Evolutionary conservation across 2,797 vertebrate genomes (phyloP).

Genomic region (Morelia viridis): DNA sequence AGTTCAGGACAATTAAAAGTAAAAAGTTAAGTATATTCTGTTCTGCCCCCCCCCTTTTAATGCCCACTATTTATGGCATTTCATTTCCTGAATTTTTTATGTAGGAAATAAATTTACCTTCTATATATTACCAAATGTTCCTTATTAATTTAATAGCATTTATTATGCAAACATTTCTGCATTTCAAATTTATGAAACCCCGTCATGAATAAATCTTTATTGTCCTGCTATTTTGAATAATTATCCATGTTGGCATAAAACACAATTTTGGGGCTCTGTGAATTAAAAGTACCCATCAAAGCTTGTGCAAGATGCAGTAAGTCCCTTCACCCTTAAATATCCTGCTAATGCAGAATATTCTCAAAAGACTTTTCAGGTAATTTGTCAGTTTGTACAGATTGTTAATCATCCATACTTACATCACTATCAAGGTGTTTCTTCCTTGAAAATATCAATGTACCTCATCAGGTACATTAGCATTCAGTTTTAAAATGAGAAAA

Average conservation of each 20-base stretch:
- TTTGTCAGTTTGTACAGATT: constrained; percentile 9
- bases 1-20: constrained; percentile 49
- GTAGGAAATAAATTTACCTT: constrained; percentile 60
- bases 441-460: constrained; percentile 43
- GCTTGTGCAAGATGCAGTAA: background rate
- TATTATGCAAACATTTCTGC: constrained; percentile 37
- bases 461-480: constrained; percentile 60
- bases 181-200: constrained; percentile 18
- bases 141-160: constrained; percentile 33
- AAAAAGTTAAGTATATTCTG: constrained; percentile 48
- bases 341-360: constrained; percentile 14
- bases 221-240: background rate
- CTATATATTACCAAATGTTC: constrained; percentile 38
- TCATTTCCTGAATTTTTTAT: constrained; percentile 19
- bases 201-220: constrained; percentile 4
- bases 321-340: background rate
- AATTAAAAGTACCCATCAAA: constrained; percentile 34
- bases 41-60: constrained; percentile 49
- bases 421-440: constrained; percentile 35
- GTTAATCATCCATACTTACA: constrained; percentile 19
- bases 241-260: constrained; percentile 16
- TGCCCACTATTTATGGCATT: background rate
- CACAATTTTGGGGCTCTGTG: constrained; percentile 29
- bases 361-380: constrained; percentile 17
- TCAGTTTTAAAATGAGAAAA: constrained; percentile 61